Evolutionary conservation across 2,888 invertebrate species (phyloP).

Genomic region (Galeruca laticollis): DNA sequence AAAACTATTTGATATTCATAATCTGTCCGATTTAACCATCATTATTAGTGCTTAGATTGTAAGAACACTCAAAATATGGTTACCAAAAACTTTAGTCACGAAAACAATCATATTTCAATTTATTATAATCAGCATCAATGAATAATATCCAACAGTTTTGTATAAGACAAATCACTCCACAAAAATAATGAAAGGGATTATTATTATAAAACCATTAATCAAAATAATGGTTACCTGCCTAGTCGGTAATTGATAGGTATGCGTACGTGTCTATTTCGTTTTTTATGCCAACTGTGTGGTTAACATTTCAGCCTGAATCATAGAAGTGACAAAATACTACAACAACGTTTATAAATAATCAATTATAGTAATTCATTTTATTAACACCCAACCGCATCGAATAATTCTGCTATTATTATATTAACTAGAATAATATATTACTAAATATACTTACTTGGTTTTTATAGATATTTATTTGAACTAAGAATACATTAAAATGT

Average conservation of each 20-base stretch:
- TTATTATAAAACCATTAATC: slow-evolving; percentile 55
- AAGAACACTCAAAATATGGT: not conserved
- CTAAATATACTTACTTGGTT: not conserved
- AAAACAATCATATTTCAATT: slow-evolving; percentile 12
- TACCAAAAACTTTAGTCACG: slow-evolving; percentile 8
- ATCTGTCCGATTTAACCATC: not conserved
- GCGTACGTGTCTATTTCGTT: slow-evolving; percentile 26
- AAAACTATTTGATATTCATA: not conserved
- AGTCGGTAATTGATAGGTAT: slow-evolving; percentile 44
- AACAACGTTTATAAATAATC: slow-evolving; percentile 1
- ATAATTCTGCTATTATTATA: not conserved
- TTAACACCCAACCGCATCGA: not conserved
- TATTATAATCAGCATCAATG: slow-evolving; percentile 24
- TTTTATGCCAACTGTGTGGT: slow-evolving; percentile 26
- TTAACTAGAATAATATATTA: not conserved
- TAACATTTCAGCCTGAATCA: slow-evolving; percentile 21
- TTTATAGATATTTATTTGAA: not conserved
- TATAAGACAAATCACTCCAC: slow-evolving; percentile 44
- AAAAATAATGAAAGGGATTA: slow-evolving; percentile 49
- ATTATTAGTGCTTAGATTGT: not conserved
- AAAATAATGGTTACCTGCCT: slow-evolving; percentile 49
- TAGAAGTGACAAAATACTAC: slow-evolving; percentile 27
- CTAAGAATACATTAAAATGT: not conserved
- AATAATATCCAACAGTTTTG: slow-evolving; percentile 31
- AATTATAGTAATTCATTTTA: slow-evolving; percentile 4